Base-by-base conservation (phyloP, 2,888 invertebrate species). In the Acronicta alni region DNA sequence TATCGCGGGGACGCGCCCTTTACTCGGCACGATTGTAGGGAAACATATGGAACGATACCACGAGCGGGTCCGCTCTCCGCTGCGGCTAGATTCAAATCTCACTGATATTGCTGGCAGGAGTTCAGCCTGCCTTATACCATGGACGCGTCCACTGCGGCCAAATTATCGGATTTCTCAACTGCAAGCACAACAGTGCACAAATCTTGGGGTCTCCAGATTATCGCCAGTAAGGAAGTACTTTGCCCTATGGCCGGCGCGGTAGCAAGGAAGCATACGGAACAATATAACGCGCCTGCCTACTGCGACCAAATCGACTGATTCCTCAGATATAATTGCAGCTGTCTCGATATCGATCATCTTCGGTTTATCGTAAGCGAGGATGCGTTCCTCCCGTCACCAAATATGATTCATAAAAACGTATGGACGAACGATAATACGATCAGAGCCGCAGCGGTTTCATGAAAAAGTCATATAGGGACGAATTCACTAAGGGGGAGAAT, bases 41-140 rank as follows among this genome's bases (percentile, higher is more conserved):
- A 26, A 43, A 70, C 42, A 73, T 14, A 73, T 60, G 58, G 43
- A 6, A 0, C 7, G 14, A 9, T 26, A 26, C 17, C 9, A 26
- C 26, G 9, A 1, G 12, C 48, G 26, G 16, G 17, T 12, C 18
- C 4, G 46, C 35, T n/a, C n/a, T 12, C 18, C 4, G 46, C 35
- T n/a, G 45, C 30, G 30, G 30, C 12, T 12, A 30, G 23, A 1
- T 23, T 5, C 23, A 23, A 23, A 23, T 23, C 3, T 23, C 6
- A 7, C 6, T 7, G 20, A 5, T 23, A 30, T 7, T 12, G 10
- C 12, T 10, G 10, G 8, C 26, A 30, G 30, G 32, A 32, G 32
- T 32, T 4, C 3, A 14, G 14, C 4, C 12, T 32, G 14, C 35
- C 0, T 1, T n/a, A 6, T 35, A 35, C n/a, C n/a, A n/a, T 35